Conservation (phyloP, 2,888 invertebrate genomes). For the Cephonodes hylas region DNA sequence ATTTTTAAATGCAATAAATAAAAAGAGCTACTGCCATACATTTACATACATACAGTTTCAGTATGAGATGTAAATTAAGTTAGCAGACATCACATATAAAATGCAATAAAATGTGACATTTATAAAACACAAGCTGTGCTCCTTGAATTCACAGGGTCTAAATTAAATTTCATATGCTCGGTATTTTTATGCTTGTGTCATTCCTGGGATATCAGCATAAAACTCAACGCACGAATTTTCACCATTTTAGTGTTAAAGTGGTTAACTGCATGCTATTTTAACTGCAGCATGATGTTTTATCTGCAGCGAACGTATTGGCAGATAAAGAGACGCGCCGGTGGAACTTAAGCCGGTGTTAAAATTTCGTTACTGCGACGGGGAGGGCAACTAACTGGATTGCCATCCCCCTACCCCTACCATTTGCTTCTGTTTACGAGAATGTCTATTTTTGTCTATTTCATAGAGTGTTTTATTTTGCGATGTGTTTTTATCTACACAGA, state of each 20-base stretch:
- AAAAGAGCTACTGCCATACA: no score
- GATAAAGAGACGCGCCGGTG: slow-evolving; percentile 37
- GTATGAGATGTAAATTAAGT: no score
- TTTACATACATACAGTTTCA: no score
- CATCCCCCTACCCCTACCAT: slow-evolving; percentile 23
- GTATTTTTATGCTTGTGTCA: background rate
- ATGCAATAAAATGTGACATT: no score
- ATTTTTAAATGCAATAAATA: no score
- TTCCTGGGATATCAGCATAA: no score
- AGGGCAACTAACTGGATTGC: slow-evolving; percentile 52
- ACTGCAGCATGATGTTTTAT: slow-evolving; percentile 11
- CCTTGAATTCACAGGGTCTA: background rate
- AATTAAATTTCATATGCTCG: background rate
- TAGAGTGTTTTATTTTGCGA: background rate
- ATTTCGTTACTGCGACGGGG: slow-evolving; percentile 33
- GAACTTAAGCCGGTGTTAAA: slow-evolving; percentile 40
- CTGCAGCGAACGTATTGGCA: slow-evolving; percentile 19
- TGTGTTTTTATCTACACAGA: background rate
- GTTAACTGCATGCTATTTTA: no score
- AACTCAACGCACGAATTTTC: no score
- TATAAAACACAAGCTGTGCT: no score
- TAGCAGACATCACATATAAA: no score
- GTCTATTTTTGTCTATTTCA: background rate
- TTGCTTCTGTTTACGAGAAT: background rate
- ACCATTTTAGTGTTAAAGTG: no score